Base-by-base conservation (phyloP, 2,797 vertebrate genomes). In the Gadopsis marmoratus region DNA sequence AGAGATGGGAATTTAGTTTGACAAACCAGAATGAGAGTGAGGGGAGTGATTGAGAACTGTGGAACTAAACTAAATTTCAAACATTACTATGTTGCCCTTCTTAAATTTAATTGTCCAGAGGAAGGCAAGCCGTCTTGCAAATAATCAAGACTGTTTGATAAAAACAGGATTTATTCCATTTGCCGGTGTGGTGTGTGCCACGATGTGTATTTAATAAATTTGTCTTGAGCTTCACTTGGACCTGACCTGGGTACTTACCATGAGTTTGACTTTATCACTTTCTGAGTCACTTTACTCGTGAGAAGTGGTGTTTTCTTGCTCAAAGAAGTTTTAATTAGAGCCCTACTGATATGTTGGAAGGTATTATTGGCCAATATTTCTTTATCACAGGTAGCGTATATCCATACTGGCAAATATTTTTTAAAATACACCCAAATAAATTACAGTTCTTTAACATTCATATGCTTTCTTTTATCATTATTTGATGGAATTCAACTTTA, bases 131-230 rank as follows among this genome's bases (percentile, higher is more conserved):
- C 0, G 0, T 14, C 37, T 47, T 55, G 2, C 5, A 29, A 55
- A 19, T 48, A 45, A 50, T 56, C 64, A 54, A 53, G 19, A 35
- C 8, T 23, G 53, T 56, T 14, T 58, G 5, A 33, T 21, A 4
- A 3, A 29, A 47, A 35, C 66, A 55, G 60, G 41, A 33, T 71
- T 78, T 78, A 19, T 58, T 23, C 3, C 12, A 12, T 16, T 62
- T 51, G 26, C 0, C 5, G 33, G 23, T 19, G 75, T 19, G 31
- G n/a, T 37, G 23, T 16, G 13, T 41, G 35, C 37, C 62, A 73
- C 10, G 7, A 66, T 12, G 1, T 47, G 5, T 53, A 16, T 67
- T 53, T 11, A 7, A 14, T 48, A 17, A 29, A 19, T n/a, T 62
- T 61, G 4, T 62, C 9, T 1, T 2, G 0, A 66, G n/a, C 55